These are phyloP conservation scores for Patella depressa DNA, from an alignment of 2,888 invertebrate genomes.

Conservation along the genomic window DNA sequence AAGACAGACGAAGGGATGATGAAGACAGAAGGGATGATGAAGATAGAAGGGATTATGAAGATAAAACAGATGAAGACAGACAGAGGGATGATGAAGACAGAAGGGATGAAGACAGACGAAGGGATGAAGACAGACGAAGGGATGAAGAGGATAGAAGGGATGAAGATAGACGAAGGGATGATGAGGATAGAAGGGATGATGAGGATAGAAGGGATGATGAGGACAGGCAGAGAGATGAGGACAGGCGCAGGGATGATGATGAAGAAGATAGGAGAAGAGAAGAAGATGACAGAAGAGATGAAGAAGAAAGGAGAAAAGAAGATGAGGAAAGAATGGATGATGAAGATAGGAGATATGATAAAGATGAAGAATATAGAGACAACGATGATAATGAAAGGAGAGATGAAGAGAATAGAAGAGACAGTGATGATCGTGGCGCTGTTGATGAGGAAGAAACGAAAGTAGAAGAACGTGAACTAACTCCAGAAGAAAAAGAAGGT, in stretches of 20 bases:
- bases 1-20: not conserved
- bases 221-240: not conserved
- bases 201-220: not conserved
- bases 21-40: conserved; percentile 11
- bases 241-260: not conserved
- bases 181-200: not conserved
- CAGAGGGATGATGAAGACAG: conserved; percentile 13
- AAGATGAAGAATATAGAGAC: conserved; percentile 1
- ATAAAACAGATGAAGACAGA: not conserved
- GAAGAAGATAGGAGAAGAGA: not conserved
- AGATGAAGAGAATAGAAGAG: conserved; percentile 8
- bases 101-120: not conserved
- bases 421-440: not conserved
- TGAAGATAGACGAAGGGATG: not conserved
- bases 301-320: conserved; percentile 10
- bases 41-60: not conserved
- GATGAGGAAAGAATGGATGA: conserved; percentile 11
- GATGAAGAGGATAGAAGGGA: conserved; percentile 9
- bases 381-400: conserved; percentile 12
- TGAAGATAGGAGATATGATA: not conserved
- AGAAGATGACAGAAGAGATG: conserved; percentile 9
- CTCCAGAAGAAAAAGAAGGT: conserved; percentile 41
- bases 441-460: conserved; percentile 22
- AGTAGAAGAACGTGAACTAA: conserved; percentile 33
- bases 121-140: conserved; percentile 19